Percentiles rank a stretch among this genome's conserved stretches.
Conservation (phyloP, 1,140 invertebrate genomes). For the Lucilia cuprina region DNA sequence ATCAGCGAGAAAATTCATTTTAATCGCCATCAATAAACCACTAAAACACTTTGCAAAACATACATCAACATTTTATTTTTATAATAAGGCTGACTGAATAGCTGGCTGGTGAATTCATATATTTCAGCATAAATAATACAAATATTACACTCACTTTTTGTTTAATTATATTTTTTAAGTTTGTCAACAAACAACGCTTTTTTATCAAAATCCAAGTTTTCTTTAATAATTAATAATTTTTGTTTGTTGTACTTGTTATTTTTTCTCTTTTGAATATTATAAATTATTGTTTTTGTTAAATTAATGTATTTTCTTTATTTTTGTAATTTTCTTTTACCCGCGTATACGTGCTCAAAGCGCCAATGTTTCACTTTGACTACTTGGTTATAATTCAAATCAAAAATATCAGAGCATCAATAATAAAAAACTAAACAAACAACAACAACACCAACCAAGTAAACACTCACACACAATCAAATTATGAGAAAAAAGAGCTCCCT, state of each 20-base stretch:
- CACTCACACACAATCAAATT: not conserved
- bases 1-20: conserved; percentile 48
- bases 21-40: conserved; percentile 53
- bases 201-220: not conserved
- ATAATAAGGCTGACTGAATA: not conserved
- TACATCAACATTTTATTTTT: conserved; percentile 28
- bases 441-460: not conserved
- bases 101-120: not conserved
- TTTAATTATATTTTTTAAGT: not conserved
- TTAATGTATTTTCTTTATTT: conserved; percentile 19
- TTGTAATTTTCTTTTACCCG: conserved; percentile 46
- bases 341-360: conserved; percentile 62
- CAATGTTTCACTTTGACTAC: conserved; percentile 63
- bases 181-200: not conserved
- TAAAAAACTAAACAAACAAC: conserved; percentile 53
- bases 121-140: too few species aligned
- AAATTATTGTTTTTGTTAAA: not conserved
- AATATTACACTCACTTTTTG: not conserved
- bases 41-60: conserved; percentile 51
- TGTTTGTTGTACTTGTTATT: not conserved
- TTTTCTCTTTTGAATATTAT: not conserved
- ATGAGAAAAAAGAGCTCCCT: not conserved
- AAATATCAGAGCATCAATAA: conserved; percentile 63
- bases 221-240: not conserved
- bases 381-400: conserved; percentile 61